These are phyloP conservation scores for Marmota flaviventris DNA, from an alignment of 2,113 vertebrate genomes.

Conservation along the genomic window DNA sequence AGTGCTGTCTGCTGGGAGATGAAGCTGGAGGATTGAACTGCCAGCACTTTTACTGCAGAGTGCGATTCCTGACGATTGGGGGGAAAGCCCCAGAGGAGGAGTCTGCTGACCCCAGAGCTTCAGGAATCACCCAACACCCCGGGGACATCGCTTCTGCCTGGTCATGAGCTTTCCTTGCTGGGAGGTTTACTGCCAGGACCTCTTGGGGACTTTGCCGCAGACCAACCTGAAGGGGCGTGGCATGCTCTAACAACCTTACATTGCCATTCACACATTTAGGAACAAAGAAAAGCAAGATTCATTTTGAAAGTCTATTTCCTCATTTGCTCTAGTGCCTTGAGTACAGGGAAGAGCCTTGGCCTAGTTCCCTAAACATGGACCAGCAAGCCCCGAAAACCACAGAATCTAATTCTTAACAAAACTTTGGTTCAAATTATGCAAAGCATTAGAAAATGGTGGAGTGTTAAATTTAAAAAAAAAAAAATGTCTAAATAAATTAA, in stretches of 20 bases:
- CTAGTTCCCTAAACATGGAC: not conserved
- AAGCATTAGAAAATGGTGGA: not conserved
- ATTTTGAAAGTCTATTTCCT: not conserved
- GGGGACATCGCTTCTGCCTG: not conserved
- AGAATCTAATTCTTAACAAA: not conserved
- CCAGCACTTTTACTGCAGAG: not conserved
- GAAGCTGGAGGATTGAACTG: not conserved
- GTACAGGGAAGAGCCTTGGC: not conserved
- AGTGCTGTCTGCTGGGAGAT: not conserved
- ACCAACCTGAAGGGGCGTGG: not conserved
- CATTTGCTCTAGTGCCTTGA: not conserved
- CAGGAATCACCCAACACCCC: not conserved
- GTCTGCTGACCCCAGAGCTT: constrained; percentile 28
- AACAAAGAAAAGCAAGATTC: not conserved
- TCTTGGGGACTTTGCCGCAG: not conserved
- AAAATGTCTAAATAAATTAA: not conserved
- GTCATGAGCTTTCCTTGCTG: not conserved
- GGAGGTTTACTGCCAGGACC: not conserved
- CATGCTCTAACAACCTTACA: not conserved
- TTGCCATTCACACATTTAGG: not conserved
- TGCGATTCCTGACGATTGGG: not conserved
- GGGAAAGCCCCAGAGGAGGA: not conserved
- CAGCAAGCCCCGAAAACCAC: not conserved
- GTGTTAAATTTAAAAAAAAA: too few relatives aligned
- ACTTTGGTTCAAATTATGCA: not conserved